These are phyloP conservation scores for Synergus umbraculus DNA, from an alignment of 2,888 invertebrate genomes.

Conservation along the genomic window DNA sequence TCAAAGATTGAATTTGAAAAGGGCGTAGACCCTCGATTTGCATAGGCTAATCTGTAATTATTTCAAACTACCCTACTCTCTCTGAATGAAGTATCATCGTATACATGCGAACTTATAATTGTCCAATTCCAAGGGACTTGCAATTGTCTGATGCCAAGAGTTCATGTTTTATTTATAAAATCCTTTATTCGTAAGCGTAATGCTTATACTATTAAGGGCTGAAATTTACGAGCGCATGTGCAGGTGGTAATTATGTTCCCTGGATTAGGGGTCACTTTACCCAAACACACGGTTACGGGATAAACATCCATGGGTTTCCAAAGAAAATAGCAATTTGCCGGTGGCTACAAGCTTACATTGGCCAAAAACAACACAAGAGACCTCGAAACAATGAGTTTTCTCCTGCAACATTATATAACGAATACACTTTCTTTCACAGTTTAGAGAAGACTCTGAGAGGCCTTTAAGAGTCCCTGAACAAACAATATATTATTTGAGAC, in stretches of 20 bases:
- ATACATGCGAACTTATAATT: constrained; percentile 42
- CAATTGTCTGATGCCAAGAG: constrained; percentile 34
- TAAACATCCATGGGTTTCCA: constrained; percentile 60
- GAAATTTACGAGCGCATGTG: constrained; percentile 43
- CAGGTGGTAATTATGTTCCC: constrained; percentile 51
- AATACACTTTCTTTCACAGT: constrained; percentile 49
- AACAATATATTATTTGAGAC: neutral
- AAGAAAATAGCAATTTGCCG: constrained; percentile 64
- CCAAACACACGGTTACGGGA: constrained; percentile 65
- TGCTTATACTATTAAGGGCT: constrained; percentile 18
- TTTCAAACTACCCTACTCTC: constrained; percentile 23
- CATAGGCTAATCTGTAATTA: constrained; percentile 41
- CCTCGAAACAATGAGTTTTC: constrained; percentile 47
- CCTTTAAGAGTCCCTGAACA: constrained; percentile 11
- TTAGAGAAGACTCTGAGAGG: constrained; percentile 5
- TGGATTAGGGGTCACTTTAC: constrained; percentile 57
- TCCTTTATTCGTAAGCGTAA: constrained; percentile 25
- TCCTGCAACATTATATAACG: constrained; percentile 47
- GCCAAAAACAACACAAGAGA: constrained; percentile 60
- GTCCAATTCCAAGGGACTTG: constrained; percentile 40
- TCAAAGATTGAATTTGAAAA: constrained; percentile 36
- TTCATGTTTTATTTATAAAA: constrained; percentile 36
- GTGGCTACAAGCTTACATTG: constrained; percentile 56
- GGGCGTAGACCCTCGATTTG: constrained; percentile 21
- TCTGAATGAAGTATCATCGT: constrained; percentile 29